Base-by-base conservation (phyloP, 2,888 invertebrate genomes). In the Rhingia campestris region DNA sequence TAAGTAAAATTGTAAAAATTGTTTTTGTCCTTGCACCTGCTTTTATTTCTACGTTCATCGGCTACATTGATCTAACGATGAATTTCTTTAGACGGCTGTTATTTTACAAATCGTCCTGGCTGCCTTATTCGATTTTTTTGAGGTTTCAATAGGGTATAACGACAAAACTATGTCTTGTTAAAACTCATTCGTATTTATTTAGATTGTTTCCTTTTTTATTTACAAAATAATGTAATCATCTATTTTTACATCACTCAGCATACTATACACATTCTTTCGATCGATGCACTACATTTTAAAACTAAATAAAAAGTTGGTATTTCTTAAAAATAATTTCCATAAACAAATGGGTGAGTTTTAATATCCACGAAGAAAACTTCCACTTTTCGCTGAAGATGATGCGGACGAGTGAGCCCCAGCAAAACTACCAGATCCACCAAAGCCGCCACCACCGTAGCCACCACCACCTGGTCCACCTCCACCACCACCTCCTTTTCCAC, bases 391-490 rank as follows among this genome's bases (percentile, higher is more conserved):
- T n/a, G 81, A 81, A 7, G 88, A 81, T 3, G 87, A 87, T 5
- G 88, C 74, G 9, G 88, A 87, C n/a, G 88, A 86, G 58, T 85
- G 81, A 4, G 87, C 86, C 0, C 86, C 86, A 54, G 86, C 79
- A 61, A 63, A 72, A 4, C 67, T 51, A 5, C 81, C 79, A 33
- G 32, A 53, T 32, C 72, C 70, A 30, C 70, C 73, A 33, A 0
- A 14, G 0, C 61, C 63, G 95, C 94, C 59, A 95, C 93, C 72
- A 95, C 95, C 41, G 94, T 91, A 2, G 93, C 93, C 88, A 93
- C 94, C 6, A 95, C 93, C 66, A 94, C 92, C 22, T 93, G 92
- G 72, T 93, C 93, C 87, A 93, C 92, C 32, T 58, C 69, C 66
- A 93, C 93, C 87, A 93, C 92, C 32, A 67, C 70, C 66, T 12